Percentiles rank a stretch among this genome's conserved stretches.
These are phyloP conservation scores for Trissolcus brochymenae DNA, from an alignment of 2,888 invertebrate genomes.

Conservation along the genomic window DNA sequence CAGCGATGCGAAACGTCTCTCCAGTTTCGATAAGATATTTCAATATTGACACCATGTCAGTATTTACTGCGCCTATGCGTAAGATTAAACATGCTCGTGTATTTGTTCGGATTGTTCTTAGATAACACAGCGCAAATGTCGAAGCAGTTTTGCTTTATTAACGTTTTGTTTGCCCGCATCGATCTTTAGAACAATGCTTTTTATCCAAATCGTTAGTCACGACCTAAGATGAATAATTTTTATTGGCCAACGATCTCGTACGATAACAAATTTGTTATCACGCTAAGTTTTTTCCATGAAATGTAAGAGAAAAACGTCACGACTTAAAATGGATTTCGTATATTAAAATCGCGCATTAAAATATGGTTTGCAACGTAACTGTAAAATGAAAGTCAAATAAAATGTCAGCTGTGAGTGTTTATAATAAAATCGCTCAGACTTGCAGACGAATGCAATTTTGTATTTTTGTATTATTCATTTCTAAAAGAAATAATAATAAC, in stretches of 20 bases:
- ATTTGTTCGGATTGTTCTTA: slow-evolving; percentile 69
- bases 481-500: too few species aligned
- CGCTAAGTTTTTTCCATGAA: slow-evolving; percentile 13
- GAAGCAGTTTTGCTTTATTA: slow-evolving; percentile 44
- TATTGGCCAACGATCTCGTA: slow-evolving; percentile 26
- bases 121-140: slow-evolving; percentile 63
- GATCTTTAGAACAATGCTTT: slow-evolving; percentile 28
- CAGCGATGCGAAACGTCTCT: slow-evolving; percentile 52
- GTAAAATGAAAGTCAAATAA: slow-evolving; percentile 1
- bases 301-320: not conserved
- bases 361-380: not conserved
- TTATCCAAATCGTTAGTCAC: slow-evolving; percentile 35
- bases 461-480: not conserved
- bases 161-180: slow-evolving; percentile 20
- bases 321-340: too few species aligned
- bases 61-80: slow-evolving; percentile 66
- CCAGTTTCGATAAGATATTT: slow-evolving; percentile 70
- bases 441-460: not conserved
- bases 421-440: not conserved
- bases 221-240: slow-evolving; percentile 30
- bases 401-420: not conserved
- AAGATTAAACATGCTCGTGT: slow-evolving; percentile 67
- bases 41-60: slow-evolving; percentile 71
- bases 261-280: slow-evolving; percentile 43
- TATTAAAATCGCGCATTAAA: not conserved